Evolutionary conservation across 1,140 invertebrate species (phyloP), one percentile per base, ranked within the genome.

Genomic region (Leptopilina boulardi): DNA sequence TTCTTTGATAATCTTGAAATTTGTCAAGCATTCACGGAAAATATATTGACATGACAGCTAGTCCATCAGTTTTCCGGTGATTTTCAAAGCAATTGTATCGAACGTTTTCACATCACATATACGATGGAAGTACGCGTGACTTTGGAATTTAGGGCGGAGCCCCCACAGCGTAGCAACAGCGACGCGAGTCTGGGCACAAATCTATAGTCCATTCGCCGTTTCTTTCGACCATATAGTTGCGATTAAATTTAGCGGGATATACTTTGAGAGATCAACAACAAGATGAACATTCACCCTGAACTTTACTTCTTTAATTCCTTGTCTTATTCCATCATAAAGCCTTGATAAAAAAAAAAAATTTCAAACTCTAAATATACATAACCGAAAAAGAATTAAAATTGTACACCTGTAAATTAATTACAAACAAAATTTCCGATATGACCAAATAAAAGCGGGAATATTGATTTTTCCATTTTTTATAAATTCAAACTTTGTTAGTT

Each of bases 121-220:
- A 66, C 59, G 15, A 23, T 66, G 21, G 21, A 66, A 66, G 59
- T 66, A 66, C 23, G 70, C 77, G 42, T 34, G 54, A 80, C 73
- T 77, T 75, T 73, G 76, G 76, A 78, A 85, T 75, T 77, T 75
- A 77, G 79, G 79, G 80, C 79, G 79, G 73, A 82, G 81, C 78
- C 78, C 76, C 73, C 71, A 47, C 71, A 78, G 80, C 80, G 70
- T 81, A 75, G 77, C 75, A 83, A 79, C 75, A 71, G 59, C 41
- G 38, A 71, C 44, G 74, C 77, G 71, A 72, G 38, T 56, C 59
- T 66, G 59, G 59, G 21, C 59, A 66, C 59, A 66, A 66, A 66
- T 66, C 59, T 66, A 75, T 59, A 47, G 18, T 72, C 34, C 30
- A 42, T 74, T 41, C 77, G 42, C 73, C 19, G n/a, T n/a, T 34